Percentiles rank a stretch among this genome's conserved stretches.
Conservation (phyloP, 2,113 vertebrate species). For the Tupaia tana region DNA sequence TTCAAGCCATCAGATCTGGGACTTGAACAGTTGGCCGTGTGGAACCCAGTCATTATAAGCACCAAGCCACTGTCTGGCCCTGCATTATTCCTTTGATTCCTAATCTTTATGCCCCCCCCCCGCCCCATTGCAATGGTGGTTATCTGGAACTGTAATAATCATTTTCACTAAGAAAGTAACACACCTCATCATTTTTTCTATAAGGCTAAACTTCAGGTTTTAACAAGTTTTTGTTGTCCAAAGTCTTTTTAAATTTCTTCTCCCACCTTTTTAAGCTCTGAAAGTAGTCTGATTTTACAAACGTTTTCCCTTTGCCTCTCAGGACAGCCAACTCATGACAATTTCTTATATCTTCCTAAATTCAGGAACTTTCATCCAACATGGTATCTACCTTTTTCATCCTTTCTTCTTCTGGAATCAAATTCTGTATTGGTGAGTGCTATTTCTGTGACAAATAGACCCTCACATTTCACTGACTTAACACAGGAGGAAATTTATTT, state of each 20-base stretch:
- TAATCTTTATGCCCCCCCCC: background rate
- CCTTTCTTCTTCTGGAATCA: background rate
- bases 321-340: slow-evolving; percentile 8
- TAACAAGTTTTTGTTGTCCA: background rate
- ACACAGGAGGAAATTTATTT: background rate
- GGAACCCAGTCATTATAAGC: too few species aligned
- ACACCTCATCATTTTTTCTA: background rate
- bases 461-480: background rate
- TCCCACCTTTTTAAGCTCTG: background rate
- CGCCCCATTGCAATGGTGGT: background rate
- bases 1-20: too few species aligned
- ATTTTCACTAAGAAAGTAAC: background rate
- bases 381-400: background rate
- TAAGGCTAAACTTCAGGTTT: slow-evolving; percentile 22
- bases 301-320: background rate
- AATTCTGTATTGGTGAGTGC: background rate
- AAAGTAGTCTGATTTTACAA: slow-evolving; percentile 8
- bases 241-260: slow-evolving; percentile 23
- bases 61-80: too few species aligned
- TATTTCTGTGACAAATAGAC: background rate
- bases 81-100: background rate
- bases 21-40: too few species aligned
- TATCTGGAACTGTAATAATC: background rate
- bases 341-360: slow-evolving; percentile 27
- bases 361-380: background rate